A percentile compares a stretch with the other conserved stretches of the same genome.
These are phyloP conservation scores for Ctenopoma multispine DNA, from an alignment of 2,797 vertebrate genomes.

Conservation along the genomic window DNA sequence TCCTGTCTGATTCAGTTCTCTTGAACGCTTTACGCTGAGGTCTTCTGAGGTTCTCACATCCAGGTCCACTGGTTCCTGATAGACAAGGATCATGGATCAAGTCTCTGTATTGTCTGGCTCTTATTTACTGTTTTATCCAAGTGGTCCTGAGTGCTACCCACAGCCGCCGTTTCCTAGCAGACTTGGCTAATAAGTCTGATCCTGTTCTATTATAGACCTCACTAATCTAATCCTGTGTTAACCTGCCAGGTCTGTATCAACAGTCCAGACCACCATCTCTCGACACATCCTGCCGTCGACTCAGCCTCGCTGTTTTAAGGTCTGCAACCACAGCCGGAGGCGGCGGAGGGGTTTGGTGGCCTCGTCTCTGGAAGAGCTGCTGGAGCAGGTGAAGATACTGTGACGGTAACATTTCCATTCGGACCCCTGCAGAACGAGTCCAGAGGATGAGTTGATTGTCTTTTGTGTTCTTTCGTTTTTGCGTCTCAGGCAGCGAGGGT, in stretches of 20 bases:
- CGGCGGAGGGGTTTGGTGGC: conserved; percentile 83
- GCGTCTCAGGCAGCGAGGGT: conserved; percentile 80
- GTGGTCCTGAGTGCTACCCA: too few relatives aligned
- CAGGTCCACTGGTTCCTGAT: too few relatives aligned
- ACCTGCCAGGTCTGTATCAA: conserved; percentile 79
- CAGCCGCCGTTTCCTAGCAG: too few relatives aligned
- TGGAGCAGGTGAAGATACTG: conserved; percentile 81
- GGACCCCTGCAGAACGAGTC: too few relatives aligned
- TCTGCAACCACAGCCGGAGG: conserved; percentile 85
- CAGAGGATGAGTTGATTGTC: not conserved
- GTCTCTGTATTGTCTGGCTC: too few relatives aligned
- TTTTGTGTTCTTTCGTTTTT: not conserved
- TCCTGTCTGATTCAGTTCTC: too few relatives aligned
- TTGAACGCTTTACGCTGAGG: too few relatives aligned
- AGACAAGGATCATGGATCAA: too few relatives aligned
- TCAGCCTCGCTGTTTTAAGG: conserved; percentile 80
- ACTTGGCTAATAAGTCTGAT: too few relatives aligned
- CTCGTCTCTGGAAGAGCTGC: conserved; percentile 84
- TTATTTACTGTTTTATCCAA: too few relatives aligned
- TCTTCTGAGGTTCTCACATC: too few relatives aligned
- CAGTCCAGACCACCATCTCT: conserved; percentile 76
- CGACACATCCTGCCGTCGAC: conserved; percentile 80
- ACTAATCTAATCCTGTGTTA: not conserved
- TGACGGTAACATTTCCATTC: not conserved
- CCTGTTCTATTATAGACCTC: not conserved